Percentiles rank a stretch among this genome's conserved stretches.
These are phyloP conservation scores for Solen grandis DNA, from an alignment of 1,140 invertebrate genomes.

Conservation along the genomic window DNA sequence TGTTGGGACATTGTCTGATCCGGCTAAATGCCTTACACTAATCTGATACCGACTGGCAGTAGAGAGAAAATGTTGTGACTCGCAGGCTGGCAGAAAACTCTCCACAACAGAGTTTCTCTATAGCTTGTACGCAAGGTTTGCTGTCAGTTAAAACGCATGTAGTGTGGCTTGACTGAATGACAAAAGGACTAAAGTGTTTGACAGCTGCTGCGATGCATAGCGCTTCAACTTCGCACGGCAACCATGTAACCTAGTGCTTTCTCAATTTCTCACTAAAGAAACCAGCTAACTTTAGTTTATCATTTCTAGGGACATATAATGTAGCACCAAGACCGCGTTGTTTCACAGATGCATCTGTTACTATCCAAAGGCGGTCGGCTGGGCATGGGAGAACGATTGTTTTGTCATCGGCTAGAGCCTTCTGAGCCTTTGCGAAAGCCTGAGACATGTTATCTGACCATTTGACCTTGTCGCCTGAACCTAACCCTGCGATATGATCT, in stretches of 20 bases:
- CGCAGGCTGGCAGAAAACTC: constrained; percentile 57
- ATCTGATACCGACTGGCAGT: constrained; percentile 23
- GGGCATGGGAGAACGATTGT: background rate
- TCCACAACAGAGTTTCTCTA: constrained; percentile 43
- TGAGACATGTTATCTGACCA: constrained; percentile 32
- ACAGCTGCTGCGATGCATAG: constrained; percentile 4
- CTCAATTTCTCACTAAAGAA: constrained; percentile 55
- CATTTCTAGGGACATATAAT: constrained; percentile 20
- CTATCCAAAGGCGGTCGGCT: constrained; percentile 53
- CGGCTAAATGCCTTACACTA: constrained; percentile 33
- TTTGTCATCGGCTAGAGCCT: background rate
- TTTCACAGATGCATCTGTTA: constrained; percentile 50
- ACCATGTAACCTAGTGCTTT: constrained; percentile 8
- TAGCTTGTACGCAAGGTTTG: constrained; percentile 49
- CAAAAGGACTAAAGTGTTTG: constrained; percentile 60
- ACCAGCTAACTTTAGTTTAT: constrained; percentile 30
- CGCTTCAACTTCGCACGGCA: constrained; percentile 23
- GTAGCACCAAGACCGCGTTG: constrained; percentile 23
- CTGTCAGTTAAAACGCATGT: constrained; percentile 55
- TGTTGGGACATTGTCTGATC: constrained; percentile 36
- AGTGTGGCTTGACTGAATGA: constrained; percentile 35
- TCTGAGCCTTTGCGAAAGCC: constrained; percentile 13
- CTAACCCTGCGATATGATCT: constrained; percentile 14
- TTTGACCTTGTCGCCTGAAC: constrained; percentile 26
- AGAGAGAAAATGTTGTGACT: constrained; percentile 54